Evolutionary conservation across 2,888 invertebrate genomes (phyloP).

Genomic region (Bhutanitis thaidina): DNA sequence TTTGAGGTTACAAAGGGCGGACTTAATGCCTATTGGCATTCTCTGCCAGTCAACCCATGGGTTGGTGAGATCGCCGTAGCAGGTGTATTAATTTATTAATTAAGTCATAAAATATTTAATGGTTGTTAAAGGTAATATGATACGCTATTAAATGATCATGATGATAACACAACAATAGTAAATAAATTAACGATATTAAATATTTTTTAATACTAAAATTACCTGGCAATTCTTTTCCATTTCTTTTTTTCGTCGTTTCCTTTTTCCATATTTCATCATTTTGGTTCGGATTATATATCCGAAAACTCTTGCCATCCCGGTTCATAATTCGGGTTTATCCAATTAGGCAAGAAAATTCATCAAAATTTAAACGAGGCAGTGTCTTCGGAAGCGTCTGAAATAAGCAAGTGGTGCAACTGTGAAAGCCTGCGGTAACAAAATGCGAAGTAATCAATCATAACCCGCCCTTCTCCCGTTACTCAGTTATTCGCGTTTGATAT

Average conservation of each 20-base stretch:
- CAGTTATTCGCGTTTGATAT: slow-evolving; percentile 60
- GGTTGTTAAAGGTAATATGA: too few relatives aligned
- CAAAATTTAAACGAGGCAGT: neutral
- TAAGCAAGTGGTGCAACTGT: slow-evolving; percentile 32
- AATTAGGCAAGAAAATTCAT: neutral
- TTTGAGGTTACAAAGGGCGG: too few relatives aligned
- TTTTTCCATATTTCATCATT: slow-evolving; percentile 38
- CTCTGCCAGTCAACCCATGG: too few relatives aligned
- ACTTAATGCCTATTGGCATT: too few relatives aligned
- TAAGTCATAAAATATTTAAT: too few relatives aligned
- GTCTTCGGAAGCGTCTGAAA: slow-evolving; percentile 21
- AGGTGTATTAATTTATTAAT: too few relatives aligned
- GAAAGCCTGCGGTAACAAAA: slow-evolving; percentile 56
- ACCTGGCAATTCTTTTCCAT: slow-evolving; percentile 20
- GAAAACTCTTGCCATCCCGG: slow-evolving; percentile 41
- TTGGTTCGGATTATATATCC: slow-evolving; percentile 48
- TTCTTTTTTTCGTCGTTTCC: slow-evolving; percentile 41
- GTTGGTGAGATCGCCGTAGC: too few relatives aligned
- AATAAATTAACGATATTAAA: too few relatives aligned
- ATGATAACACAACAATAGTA: too few relatives aligned
- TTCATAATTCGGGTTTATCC: slow-evolving; percentile 19
- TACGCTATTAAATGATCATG: too few relatives aligned
- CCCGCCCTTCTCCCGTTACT: slow-evolving; percentile 57
- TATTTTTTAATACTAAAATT: too few relatives aligned
- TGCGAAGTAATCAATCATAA: slow-evolving; percentile 72